A percentile compares a stretch with the other conserved stretches of the same genome.
phyloP scores from a whole-genome alignment of 1,140 invertebrate genomes.

The Nymphalis io region DNA sequence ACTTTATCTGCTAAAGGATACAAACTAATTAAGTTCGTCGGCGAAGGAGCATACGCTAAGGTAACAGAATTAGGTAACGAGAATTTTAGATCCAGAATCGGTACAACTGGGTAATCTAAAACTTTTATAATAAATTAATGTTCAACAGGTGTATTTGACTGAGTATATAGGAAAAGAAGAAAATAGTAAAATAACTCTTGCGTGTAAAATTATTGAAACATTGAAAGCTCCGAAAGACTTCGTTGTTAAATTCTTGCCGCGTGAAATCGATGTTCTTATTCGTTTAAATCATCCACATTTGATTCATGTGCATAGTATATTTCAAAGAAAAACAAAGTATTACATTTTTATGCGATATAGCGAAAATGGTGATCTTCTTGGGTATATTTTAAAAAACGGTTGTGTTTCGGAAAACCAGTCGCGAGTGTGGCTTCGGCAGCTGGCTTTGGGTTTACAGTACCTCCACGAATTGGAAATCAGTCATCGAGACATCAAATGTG shows the following conservation, averaged over 20 bases:
- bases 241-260: conserved; percentile 87
- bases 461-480: conserved; percentile 87
- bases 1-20: conserved; percentile 82
- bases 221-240: conserved; percentile 87
- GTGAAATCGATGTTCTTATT: conserved; percentile 86
- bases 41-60: conserved; percentile 86
- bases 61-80: conserved; percentile 52
- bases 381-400: conserved; percentile 84
- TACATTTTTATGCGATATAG: conserved; percentile 86
- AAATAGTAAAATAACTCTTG: conserved; percentile 66
- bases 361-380: conserved; percentile 86
- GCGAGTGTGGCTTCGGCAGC: conserved; percentile 85
- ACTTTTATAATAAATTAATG: conserved; percentile 1
- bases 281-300: conserved; percentile 87
- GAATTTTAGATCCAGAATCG: background rate
- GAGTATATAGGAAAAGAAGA: conserved; percentile 77
- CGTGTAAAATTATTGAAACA: conserved; percentile 89
- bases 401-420: conserved; percentile 83
- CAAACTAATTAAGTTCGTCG: conserved; percentile 82
- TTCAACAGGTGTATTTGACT: conserved; percentile 82
- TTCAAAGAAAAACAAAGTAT: conserved; percentile 84
- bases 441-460: conserved; percentile 85
- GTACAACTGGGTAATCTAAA: background rate
- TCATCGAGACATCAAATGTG: conserved; percentile 89
- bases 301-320: conserved; percentile 86